A percentile compares a stretch with the other conserved stretches of the same genome.
Evolutionary conservation across 2,113 vertebrate species (phyloP).

Genomic region (Lathamus discolor): DNA sequence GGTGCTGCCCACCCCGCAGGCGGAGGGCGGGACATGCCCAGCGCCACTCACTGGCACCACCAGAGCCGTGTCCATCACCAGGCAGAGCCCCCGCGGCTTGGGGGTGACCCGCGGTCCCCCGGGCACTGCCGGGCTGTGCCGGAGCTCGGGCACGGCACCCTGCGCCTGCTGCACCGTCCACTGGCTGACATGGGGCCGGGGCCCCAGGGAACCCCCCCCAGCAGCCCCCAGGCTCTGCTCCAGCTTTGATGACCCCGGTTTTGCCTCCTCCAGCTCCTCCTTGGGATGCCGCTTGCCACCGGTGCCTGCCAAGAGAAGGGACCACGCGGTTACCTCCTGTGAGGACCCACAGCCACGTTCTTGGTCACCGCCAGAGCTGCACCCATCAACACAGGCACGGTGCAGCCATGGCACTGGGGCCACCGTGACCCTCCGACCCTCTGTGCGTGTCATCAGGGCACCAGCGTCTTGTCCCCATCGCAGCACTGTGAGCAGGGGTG

Average conservation of each 20-base stretch:
- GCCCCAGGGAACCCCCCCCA: no score
- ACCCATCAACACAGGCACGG: not conserved
- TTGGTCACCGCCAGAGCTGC: not conserved
- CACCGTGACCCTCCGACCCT: not conserved
- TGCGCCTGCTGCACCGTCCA: not conserved
- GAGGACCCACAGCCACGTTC: not conserved
- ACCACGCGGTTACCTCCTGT: not conserved
- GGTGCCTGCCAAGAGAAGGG: not conserved
- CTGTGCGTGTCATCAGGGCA: not conserved
- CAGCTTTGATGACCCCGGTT: fast-evolving
- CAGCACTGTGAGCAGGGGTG: not conserved
- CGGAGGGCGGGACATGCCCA: not conserved
- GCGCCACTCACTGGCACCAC: fast-evolving
- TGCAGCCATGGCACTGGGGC: not conserved
- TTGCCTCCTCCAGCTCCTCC: not conserved
- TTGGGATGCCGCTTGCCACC: fast-evolving
- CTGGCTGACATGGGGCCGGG: not conserved
- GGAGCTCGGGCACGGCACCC: fast-evolving
- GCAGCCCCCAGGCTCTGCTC: not conserved
- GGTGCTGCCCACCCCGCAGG: fast-evolving
- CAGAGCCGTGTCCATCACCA: not conserved
- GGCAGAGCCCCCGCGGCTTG: not conserved
- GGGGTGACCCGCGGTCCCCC: no score
- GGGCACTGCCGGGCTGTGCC: fast-evolving
- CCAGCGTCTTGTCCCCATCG: not conserved